Base-by-base conservation (phyloP, 2,797 vertebrate genomes). In the Arremon brunneinucha region DNA sequence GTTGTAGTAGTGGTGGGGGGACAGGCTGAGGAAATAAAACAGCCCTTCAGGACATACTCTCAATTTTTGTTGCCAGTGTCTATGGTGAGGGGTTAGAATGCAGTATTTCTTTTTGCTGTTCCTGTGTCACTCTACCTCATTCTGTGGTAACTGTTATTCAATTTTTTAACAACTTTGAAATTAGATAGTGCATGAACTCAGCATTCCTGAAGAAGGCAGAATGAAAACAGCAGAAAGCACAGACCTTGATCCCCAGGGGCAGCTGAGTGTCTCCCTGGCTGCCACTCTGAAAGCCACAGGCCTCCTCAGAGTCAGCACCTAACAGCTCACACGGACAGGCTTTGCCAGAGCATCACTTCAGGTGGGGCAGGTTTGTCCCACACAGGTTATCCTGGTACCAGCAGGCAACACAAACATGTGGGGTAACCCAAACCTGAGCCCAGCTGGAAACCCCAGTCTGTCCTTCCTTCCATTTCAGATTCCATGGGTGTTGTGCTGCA, bases 301-400 rank as follows among this genome's bases (percentile, higher is more conserved):
- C 72, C 81, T 50, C 53, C 35, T 55, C 52, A 55, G 65, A 83
- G 83, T 44, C n/a, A 14, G 46, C 9, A 6, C 18, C 63, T 23
- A 39, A 34, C 35, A 57, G 3, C 28, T 44, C 6, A 30, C 62
- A 26, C 0, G 0, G 37, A 37, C 30, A 18, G 26, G 55, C 80
- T 86, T 60, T 80, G 68, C 32, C 8, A 14, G 44, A 76, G 11
- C 50, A 15, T 23, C 1, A 3, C 18, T 32, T 77, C 50, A 57
- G 63, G 24, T 52, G 76, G 46, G 30, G 20, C 60, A 67, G 44
- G 53, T 64, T 71, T 78, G 32, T 81, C 44, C 30, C 5, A 27
- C 41, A 39, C 18, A 68, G n/a, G 20, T 87, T 68, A 28, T 64
- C 30, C 57, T 47, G 46, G 24, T 28, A 67, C 50, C 64, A 83